A percentile compares a stretch with the other conserved stretches of the same genome.
Conservation (phyloP, 2,113 vertebrate species). For the Vulpes lagopus region DNA sequence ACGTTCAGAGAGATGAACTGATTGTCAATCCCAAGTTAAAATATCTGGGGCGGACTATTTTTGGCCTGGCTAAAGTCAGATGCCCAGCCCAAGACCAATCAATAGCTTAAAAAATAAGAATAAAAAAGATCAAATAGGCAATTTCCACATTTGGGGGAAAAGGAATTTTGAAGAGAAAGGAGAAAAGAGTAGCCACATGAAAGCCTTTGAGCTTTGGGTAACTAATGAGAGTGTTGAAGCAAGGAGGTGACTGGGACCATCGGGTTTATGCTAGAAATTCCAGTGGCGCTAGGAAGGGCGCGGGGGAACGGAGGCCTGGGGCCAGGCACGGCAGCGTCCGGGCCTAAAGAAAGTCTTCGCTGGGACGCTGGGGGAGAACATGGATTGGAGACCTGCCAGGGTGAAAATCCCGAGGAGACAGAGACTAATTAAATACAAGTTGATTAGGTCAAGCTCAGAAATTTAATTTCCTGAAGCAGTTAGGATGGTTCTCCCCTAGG, state of each 20-base stretch:
- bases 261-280: not conserved
- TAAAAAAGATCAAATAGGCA: not conserved
- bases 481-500: not conserved
- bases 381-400: not conserved
- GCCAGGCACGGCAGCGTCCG: not conserved
- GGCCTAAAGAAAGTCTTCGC: not conserved
- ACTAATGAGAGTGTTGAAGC: not conserved
- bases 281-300: not conserved
- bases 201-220: not conserved
- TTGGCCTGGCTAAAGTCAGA: not conserved
- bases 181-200: not conserved
- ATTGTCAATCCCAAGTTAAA: not conserved
- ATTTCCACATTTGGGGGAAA: not conserved
- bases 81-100: not conserved
- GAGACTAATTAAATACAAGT: not conserved
- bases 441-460: not conserved
- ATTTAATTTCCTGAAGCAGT: not conserved
- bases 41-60: not conserved
- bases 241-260: not conserved
- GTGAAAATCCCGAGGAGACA: not conserved
- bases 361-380: not conserved
- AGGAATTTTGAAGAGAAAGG: not conserved
- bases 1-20: not conserved
- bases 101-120: not conserved
- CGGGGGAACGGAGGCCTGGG: not conserved